Evolutionary conservation across 2,797 vertebrate genomes (phyloP).

Genomic region (Malurus leucopterus): DNA sequence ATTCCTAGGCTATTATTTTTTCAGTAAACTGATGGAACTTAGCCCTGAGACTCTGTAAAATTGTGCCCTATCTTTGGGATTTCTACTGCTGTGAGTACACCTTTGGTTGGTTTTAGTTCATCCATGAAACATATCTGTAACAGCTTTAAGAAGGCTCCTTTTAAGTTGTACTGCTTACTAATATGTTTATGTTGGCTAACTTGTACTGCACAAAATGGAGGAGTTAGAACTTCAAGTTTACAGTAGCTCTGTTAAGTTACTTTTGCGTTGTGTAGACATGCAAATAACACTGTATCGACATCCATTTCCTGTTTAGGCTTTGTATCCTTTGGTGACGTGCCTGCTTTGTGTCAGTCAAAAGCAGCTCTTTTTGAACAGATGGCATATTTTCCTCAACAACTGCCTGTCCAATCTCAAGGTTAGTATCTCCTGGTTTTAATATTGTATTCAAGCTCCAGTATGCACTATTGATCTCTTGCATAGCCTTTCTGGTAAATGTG

Average conservation of each 20-base stretch:
- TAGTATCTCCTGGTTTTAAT: conserved; percentile 36
- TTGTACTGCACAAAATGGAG: background rate
- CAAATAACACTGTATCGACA: background rate
- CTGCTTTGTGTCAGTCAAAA: conserved; percentile 98
- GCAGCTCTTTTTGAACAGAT: conserved; percentile 94
- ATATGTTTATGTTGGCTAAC: background rate
- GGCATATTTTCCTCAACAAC: conserved; percentile 98
- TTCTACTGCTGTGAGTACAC: background rate
- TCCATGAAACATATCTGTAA: background rate
- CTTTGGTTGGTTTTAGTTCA: background rate
- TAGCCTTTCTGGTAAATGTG: background rate
- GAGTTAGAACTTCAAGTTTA: background rate
- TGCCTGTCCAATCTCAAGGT: conserved; percentile 99
- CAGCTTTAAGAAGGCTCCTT: background rate
- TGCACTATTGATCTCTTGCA: background rate
- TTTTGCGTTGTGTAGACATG: background rate
- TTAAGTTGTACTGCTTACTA: background rate
- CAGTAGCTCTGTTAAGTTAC: background rate
- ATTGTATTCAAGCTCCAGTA: background rate
- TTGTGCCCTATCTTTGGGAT: background rate
- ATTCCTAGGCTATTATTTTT: background rate
- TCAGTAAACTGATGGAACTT: background rate
- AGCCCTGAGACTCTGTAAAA: background rate
- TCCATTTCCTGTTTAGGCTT: conserved; percentile 77
- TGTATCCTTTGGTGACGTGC: conserved; percentile 97